These are phyloP conservation scores for Cynopterus brachyotis DNA, from an alignment of 2,113 vertebrate genomes.

Conservation along the genomic window DNA sequence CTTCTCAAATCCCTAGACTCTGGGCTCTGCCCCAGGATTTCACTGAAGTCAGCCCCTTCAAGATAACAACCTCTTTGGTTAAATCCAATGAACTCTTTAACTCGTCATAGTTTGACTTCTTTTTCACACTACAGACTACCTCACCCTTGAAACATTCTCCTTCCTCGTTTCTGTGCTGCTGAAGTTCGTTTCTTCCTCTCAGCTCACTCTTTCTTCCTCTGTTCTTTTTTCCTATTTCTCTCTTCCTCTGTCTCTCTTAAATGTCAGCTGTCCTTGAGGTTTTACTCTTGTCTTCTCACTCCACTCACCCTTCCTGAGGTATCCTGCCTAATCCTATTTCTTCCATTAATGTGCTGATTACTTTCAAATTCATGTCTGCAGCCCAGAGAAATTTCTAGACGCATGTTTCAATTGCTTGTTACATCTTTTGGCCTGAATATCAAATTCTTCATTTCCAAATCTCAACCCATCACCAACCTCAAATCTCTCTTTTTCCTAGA, in stretches of 20 bases:
- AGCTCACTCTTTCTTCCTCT: background rate
- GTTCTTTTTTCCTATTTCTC: background rate
- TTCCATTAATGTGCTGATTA: background rate
- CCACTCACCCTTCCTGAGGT: background rate
- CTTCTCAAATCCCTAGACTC: background rate
- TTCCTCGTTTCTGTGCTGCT: background rate
- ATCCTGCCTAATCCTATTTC: background rate
- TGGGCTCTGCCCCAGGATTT: background rate
- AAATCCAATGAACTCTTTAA: background rate
- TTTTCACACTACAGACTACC: background rate
- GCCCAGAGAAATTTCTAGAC: background rate
- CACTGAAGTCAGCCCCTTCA: background rate
- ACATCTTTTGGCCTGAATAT: background rate
- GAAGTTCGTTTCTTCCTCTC: background rate
- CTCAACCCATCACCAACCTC: background rate
- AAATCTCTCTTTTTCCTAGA: background rate
- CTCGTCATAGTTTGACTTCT: background rate
- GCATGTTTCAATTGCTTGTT: background rate
- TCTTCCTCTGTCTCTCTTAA: background rate
- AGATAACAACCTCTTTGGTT: background rate
- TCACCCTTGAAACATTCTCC: background rate
- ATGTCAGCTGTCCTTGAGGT: background rate
- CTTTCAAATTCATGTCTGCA: background rate
- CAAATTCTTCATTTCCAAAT: background rate
- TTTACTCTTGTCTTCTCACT: background rate